These are phyloP conservation scores for Brachionus paranguensis DNA, from an alignment of 1,140 invertebrate species.

Conservation along the genomic window DNA sequence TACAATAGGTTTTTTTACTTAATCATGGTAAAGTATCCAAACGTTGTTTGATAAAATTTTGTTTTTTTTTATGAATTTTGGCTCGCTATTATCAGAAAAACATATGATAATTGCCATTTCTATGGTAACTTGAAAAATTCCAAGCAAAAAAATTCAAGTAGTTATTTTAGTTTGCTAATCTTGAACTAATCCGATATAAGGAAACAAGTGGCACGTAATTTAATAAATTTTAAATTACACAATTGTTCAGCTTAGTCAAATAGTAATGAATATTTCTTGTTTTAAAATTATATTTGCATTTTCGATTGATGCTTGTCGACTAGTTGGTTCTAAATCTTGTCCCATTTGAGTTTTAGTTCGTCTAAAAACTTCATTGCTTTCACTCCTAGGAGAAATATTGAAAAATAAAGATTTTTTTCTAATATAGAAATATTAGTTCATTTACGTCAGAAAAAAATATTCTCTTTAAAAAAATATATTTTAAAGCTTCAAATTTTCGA, in stretches of 20 bases:
- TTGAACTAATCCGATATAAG: background rate
- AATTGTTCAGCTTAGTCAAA: background rate
- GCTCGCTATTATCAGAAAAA: background rate
- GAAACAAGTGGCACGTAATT: background rate
- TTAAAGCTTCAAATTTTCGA: no score
- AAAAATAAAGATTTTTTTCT: background rate
- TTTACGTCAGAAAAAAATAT: background rate
- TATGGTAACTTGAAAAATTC: background rate
- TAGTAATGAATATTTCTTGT: background rate
- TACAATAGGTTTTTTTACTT: background rate
- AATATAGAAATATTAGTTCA: background rate
- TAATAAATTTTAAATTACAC: background rate
- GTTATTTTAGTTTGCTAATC: background rate
- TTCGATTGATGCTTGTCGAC: background rate
- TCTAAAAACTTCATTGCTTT: background rate
- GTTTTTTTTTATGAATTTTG: background rate
- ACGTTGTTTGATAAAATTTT: background rate
- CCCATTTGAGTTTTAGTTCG: background rate
- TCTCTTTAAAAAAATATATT: background rate
- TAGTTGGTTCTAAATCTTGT: background rate
- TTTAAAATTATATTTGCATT: background rate
- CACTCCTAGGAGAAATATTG: background rate
- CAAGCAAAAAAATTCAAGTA: background rate
- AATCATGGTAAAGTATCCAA: background rate
- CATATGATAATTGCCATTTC: background rate